These are phyloP conservation scores for Elegia similella DNA, from an alignment of 2,888 invertebrate species.

Conservation along the genomic window DNA sequence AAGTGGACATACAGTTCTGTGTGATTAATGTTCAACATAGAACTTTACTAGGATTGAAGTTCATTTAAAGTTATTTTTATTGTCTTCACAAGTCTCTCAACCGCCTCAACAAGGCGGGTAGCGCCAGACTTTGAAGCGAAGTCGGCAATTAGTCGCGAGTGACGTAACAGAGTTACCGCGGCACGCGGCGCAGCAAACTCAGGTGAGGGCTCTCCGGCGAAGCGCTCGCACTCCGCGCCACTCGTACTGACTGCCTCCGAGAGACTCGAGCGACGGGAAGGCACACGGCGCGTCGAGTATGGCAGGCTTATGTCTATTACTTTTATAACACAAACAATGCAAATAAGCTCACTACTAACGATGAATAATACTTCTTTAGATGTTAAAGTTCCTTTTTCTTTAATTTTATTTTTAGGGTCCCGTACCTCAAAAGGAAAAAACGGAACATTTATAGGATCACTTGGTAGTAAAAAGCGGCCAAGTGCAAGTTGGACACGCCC, in stretches of 20 bases:
- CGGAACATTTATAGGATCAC: no score
- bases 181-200: neutral
- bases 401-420: no score
- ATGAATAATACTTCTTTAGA: no score
- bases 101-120: neutral
- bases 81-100: neutral
- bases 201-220: slow-evolving; percentile 20
- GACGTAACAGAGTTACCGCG: slow-evolving; percentile 8
- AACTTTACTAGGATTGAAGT: neutral
- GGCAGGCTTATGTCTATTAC: no score
- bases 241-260: slow-evolving; percentile 3
- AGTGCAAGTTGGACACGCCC: no score
- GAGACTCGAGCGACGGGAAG: neutral
- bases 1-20: no score
- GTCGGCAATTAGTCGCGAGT: neutral
- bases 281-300: neutral
- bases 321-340: no score
- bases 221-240: slow-evolving; percentile 21
- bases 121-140: slow-evolving; percentile 3
- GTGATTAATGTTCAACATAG: no score
- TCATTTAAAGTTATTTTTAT: neutral
- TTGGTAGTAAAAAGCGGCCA: no score
- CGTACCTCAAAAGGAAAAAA: no score
- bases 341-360: no score
- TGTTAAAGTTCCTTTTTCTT: no score